A percentile compares a stretch with the other conserved stretches of the same genome.
These are phyloP conservation scores for Dromococcyx pavoninus DNA, from an alignment of 2,797 vertebrate species.

Conservation along the genomic window DNA sequence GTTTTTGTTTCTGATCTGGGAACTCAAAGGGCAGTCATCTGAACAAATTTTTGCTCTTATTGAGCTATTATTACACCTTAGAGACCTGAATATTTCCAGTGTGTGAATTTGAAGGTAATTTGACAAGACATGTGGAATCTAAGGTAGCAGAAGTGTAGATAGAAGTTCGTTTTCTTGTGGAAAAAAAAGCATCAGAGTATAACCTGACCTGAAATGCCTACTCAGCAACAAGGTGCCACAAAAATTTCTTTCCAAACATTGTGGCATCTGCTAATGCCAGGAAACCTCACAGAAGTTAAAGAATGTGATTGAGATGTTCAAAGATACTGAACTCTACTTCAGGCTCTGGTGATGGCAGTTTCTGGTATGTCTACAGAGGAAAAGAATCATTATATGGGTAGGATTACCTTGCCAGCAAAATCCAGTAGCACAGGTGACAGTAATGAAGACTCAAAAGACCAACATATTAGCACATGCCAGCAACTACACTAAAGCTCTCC, in stretches of 20 bases:
- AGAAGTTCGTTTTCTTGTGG: neutral
- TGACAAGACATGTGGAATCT: slow-evolving; percentile 49
- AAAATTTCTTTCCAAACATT: slow-evolving; percentile 47
- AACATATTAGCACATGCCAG: neutral
- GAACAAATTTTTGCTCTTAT: slow-evolving; percentile 50
- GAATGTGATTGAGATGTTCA: slow-evolving; percentile 13
- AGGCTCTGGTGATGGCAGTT: neutral
- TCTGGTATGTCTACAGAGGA: neutral
- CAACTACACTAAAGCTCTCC: neutral
- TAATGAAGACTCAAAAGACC: neutral
- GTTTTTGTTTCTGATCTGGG: slow-evolving; percentile 33
- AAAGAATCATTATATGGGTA: neutral
- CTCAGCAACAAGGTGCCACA: slow-evolving; percentile 43
- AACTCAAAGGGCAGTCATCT: slow-evolving; percentile 30
- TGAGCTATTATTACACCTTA: slow-evolving; percentile 53
- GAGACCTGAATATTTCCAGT: slow-evolving; percentile 7
- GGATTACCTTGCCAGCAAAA: neutral
- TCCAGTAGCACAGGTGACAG: neutral
- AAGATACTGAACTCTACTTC: neutral
- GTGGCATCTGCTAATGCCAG: slow-evolving; percentile 6
- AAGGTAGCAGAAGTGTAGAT: slow-evolving; percentile 7
- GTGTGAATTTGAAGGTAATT: slow-evolving; percentile 55
- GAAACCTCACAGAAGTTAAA: slow-evolving; percentile 31
- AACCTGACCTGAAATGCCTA: neutral
- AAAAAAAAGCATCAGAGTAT: neutral